These are phyloP conservation scores for Vulpes vulpes DNA, from an alignment of 2,113 vertebrate species.

Conservation along the genomic window DNA sequence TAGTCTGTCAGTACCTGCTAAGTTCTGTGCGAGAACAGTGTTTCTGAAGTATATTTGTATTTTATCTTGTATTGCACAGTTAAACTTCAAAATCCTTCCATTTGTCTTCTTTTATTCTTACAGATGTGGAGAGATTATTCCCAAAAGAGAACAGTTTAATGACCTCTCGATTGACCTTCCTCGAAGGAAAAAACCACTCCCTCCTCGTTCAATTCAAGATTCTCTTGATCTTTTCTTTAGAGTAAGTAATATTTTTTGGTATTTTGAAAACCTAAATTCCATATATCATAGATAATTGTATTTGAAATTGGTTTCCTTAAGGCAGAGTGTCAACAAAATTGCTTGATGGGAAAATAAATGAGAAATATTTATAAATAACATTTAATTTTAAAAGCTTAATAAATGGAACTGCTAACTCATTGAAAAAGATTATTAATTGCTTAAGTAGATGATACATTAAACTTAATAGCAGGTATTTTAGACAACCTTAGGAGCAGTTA, in stretches of 20 bases:
- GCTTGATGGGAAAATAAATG: slow-evolving; percentile 33
- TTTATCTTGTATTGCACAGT: slow-evolving; percentile 49
- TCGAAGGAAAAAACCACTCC: slow-evolving; percentile 94
- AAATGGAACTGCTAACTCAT: slow-evolving; percentile 45
- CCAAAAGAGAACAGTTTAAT: slow-evolving; percentile 97
- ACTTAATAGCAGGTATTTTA: slow-evolving; percentile 39
- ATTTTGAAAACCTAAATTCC: slow-evolving; percentile 43
- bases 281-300: slow-evolving; percentile 32
- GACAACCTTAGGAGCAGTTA: slow-evolving; percentile 50
- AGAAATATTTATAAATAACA: slow-evolving; percentile 24
- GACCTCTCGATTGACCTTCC: slow-evolving; percentile 98
- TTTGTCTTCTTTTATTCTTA: slow-evolving; percentile 64
- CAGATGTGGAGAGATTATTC: slow-evolving; percentile 97
- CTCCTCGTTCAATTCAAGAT: slow-evolving; percentile 96
- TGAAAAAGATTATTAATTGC: slow-evolving; percentile 45
- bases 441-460: slow-evolving; percentile 39
- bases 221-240: slow-evolving; percentile 99
- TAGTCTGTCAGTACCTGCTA: background rate
- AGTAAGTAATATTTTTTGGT: slow-evolving; percentile 84
- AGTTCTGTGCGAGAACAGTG: background rate
- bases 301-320: slow-evolving; percentile 56
- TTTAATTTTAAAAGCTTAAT: slow-evolving; percentile 47
- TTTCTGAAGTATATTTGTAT: slow-evolving; percentile 14
- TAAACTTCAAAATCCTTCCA: background rate
- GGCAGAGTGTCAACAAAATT: slow-evolving; percentile 10